Evolutionary conservation across 1,140 invertebrate genomes (phyloP).

Genomic region (Drosophila pandora): DNA sequence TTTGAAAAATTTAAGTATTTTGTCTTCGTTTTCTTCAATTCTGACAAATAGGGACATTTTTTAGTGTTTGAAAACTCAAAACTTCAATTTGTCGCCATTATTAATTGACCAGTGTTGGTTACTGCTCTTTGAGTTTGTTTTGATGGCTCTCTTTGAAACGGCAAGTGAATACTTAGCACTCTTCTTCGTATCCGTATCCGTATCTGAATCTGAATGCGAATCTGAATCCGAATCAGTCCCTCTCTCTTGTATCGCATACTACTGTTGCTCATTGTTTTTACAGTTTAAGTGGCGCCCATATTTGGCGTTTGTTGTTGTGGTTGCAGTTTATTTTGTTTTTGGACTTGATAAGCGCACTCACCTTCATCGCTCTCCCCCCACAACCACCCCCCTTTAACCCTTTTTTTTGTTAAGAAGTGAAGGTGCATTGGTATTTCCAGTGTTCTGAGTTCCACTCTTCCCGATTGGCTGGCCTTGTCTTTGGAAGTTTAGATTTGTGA

Average conservation of each 20-base stretch:
- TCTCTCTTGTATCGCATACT: conserved; percentile 33
- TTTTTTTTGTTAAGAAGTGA: conserved; percentile 35
- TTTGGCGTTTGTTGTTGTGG: conserved; percentile 64
- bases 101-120: conserved; percentile 71
- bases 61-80: too few relatives aligned
- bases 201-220: not conserved
- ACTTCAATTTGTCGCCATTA: conserved; percentile 12
- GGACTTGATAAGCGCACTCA: conserved; percentile 57
- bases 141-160: conserved; percentile 40
- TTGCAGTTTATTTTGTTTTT: conserved; percentile 38
- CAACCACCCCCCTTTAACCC: conserved; percentile 18
- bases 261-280: conserved; percentile 79
- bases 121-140: conserved; percentile 5
- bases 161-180: conserved; percentile 50
- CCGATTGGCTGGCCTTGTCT: conserved; percentile 18
- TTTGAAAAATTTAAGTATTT: too few relatives aligned
- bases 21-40: too few relatives aligned
- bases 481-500: conserved; percentile 5
- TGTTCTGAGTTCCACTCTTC: conserved; percentile 12
- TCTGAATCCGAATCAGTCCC: conserved; percentile 6
- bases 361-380: conserved; percentile 18
- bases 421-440: conserved; percentile 44
- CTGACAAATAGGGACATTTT: too few relatives aligned
- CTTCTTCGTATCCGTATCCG: not conserved
- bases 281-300: conserved; percentile 81